Conservation (phyloP, 2,888 invertebrate species). For the Acronicta psi region DNA sequence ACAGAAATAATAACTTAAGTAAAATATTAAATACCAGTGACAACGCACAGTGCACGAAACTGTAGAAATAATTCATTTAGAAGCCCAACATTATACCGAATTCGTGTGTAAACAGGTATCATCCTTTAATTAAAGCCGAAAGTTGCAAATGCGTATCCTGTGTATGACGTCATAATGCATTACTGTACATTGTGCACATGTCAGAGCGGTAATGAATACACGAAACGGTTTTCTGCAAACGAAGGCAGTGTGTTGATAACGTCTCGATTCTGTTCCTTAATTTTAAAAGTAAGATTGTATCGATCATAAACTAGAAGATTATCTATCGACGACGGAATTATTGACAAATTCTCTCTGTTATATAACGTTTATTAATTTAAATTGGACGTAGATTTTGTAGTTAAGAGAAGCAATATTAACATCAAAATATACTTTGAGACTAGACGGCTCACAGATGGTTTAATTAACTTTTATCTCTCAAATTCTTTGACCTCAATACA, state of each 20-base stretch:
- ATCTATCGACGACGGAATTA: neutral
- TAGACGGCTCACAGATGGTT: conserved; percentile 34
- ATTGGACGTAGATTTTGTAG: conserved; percentile 11
- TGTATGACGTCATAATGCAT: conserved; percentile 35
- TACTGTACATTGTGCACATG: conserved; percentile 18
- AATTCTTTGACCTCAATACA: conserved; percentile 43
- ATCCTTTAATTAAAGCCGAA: conserved; percentile 37
- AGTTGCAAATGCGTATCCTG: conserved; percentile 30
- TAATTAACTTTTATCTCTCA: conserved; percentile 47
- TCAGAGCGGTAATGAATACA: conserved; percentile 12
- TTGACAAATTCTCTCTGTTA: neutral
- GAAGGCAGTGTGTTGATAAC: conserved; percentile 6
- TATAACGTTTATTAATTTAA: conserved; percentile 2
- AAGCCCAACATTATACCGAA: conserved; percentile 10
- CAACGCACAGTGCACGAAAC: conserved; percentile 5
- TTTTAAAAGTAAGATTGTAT: no score
- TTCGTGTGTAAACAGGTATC: conserved; percentile 17
- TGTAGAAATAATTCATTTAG: conserved; percentile 23
- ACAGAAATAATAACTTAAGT: conserved; percentile 30
- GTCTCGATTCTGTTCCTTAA: neutral
- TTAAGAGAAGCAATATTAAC: conserved; percentile 21
- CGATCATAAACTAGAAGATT: no score
- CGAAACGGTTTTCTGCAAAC: conserved; percentile 18
- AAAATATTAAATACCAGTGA: conserved; percentile 15
- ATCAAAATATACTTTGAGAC: conserved; percentile 38